Conservation (phyloP, 2,797 vertebrate genomes). For the Cossypha dichroa region DNA sequence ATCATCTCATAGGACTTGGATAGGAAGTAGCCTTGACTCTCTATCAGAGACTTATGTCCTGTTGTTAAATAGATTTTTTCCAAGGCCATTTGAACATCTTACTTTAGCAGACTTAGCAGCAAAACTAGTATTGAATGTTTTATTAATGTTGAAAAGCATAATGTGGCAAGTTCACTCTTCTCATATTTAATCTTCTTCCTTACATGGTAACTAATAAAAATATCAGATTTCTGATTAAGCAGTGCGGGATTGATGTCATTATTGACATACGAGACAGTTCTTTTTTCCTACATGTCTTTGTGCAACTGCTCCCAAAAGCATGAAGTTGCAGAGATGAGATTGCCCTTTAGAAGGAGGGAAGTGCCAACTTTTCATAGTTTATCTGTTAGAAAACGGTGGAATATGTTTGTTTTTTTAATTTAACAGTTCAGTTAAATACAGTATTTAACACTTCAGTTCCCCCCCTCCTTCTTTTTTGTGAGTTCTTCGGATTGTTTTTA, state of each 20-base stretch:
- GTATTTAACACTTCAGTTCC: neutral
- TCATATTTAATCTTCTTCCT: constrained; percentile 18
- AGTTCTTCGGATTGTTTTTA: neutral
- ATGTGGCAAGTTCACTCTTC: neutral
- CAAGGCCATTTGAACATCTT: neutral
- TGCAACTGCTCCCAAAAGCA: neutral
- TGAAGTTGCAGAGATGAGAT: neutral
- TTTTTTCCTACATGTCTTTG: neutral
- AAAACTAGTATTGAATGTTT: neutral
- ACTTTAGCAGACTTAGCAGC: neutral
- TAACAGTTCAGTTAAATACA: neutral
- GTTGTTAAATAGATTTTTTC: neutral
- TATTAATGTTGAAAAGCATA: constrained; percentile 15
- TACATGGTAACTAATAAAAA: neutral
- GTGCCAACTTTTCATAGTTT: neutral
- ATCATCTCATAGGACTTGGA: neutral
- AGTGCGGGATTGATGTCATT: neutral
- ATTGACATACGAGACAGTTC: neutral
- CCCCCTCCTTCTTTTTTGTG: neutral
- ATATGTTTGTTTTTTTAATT: neutral
- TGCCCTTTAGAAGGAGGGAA: neutral
- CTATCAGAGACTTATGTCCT: neutral
- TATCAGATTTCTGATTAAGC: constrained; percentile 13
- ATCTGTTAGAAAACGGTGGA: neutral
- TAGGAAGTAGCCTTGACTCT: neutral